phyloP scores from a whole-genome alignment of 2,797 vertebrate genomes.

The Coranthus polyacanthus region DNA sequence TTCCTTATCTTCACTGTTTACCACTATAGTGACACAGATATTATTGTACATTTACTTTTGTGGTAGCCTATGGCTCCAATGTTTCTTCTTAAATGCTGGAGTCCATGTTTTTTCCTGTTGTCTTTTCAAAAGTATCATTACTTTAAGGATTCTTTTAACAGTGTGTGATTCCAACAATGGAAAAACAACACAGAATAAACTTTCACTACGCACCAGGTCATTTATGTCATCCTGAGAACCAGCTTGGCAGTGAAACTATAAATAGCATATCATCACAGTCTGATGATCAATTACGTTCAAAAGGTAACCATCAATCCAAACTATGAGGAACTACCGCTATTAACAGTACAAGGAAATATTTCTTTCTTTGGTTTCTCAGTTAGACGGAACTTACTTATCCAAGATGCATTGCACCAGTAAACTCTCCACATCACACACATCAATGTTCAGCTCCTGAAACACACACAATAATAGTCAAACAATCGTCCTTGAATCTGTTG shows the following conservation, averaged over 20 bases:
- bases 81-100: no score
- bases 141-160: no score
- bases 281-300: background rate
- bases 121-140: no score
- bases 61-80: no score
- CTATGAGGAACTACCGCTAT: slow-evolving; percentile 61
- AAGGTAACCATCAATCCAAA: slow-evolving; percentile 2
- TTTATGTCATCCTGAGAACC: slow-evolving; percentile 30
- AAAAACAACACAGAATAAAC: no score
- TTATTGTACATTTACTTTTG: no score
- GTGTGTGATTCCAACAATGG: no score
- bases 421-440: slow-evolving; percentile 99
- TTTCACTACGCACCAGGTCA: background rate
- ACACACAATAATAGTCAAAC: slow-evolving; percentile 9
- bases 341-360: slow-evolving; percentile 24
- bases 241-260: background rate
- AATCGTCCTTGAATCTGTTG: background rate
- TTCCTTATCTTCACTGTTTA: no score
- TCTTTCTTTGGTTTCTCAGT: slow-evolving; percentile 7
- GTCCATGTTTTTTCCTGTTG: no score
- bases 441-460: slow-evolving; percentile 97
- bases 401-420: slow-evolving; percentile 99
- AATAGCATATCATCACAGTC: background rate
- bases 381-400: slow-evolving; percentile 93
- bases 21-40: no score